Conservation (phyloP, 2,888 invertebrate genomes). For the Cantharis flavilabris region DNA sequence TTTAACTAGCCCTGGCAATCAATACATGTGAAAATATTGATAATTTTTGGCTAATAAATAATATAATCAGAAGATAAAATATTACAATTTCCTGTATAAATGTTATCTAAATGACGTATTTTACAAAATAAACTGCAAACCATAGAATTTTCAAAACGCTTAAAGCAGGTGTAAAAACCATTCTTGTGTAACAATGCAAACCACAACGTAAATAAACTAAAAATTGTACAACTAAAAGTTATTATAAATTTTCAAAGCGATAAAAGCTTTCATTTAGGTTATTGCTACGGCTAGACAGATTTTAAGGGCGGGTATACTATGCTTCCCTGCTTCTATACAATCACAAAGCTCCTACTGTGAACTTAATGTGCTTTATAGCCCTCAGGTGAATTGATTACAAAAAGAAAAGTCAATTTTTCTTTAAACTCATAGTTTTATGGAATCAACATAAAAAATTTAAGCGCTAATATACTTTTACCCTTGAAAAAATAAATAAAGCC, state of each 20-base stretch:
- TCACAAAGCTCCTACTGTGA: constrained; percentile 1
- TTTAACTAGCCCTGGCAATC: constrained; percentile 4
- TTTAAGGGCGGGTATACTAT: neutral
- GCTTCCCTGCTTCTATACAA: constrained; percentile 5
- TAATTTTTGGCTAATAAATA: neutral
- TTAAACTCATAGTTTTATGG: neutral
- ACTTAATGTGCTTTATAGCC: constrained; percentile 4
- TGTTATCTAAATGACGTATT: neutral
- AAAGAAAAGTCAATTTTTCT: neutral
- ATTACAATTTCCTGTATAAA: neutral
- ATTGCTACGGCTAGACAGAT: constrained; percentile 8
- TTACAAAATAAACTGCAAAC: neutral
- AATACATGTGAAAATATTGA: neutral
- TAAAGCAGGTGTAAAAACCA: neutral
- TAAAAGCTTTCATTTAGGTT: neutral
- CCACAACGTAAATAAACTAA: neutral
- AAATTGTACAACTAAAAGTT: neutral
- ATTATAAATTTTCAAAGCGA: neutral
- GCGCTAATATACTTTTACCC: neutral
- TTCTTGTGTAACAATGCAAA: neutral
- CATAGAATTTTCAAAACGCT: neutral
- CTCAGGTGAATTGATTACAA: constrained; percentile 19
- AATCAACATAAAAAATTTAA: constrained; percentile 1
- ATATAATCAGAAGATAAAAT: neutral
- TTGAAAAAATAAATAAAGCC: neutral